Base-by-base conservation (phyloP, 2,888 invertebrate species). In the Tipula helvola region DNA sequence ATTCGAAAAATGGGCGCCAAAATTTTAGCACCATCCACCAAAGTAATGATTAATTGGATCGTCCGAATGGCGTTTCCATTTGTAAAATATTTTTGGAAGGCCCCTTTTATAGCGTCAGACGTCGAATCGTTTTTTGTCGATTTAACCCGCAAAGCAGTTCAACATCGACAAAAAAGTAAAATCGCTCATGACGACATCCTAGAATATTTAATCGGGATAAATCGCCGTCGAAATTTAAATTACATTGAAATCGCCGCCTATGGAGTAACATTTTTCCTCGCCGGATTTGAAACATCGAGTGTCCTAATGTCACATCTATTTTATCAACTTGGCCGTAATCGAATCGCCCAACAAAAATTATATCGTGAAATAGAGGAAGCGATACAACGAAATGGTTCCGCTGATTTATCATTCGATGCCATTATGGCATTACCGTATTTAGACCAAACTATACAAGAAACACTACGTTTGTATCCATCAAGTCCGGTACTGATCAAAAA, bases 391-490 rank as follows among this genome's bases (percentile, higher is more conserved):
- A 18, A 42, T 85, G n/a, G 41, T 16, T 42, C 18, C 1, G 1
- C 42, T 18, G 8, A 42, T 8, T 85, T 71, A 28, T 71, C 71
- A 12, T 71, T 7, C 41, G 85, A 85, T 39, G 8, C 1, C n/a
- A 12, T 41, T 18, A 41, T 18, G n/a, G 41, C 16, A 42, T 47
- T 91, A 84, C 89, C 90, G 1, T 91, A 89, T 57, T 87, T 91
- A 86, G 91, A 91, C 88, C 90, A 90, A 36, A 90, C 91, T 86
- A 12, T 91, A 2, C 89, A 90, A 87, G 91, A 85, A 13, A 39
- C 85, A 4, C 12, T 85, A 18, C 85, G 85, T 42, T 7, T 85
- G 8, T 42, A 85, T 42, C 85, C 85, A 42, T 18, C 85, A 4
- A 42, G n/a, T 16, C 16, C 85, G 41, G 8, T 41, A 2, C 10